Evolutionary conservation across 2,888 invertebrate genomes (phyloP).

Genomic region (Nebria brevicollis): DNA sequence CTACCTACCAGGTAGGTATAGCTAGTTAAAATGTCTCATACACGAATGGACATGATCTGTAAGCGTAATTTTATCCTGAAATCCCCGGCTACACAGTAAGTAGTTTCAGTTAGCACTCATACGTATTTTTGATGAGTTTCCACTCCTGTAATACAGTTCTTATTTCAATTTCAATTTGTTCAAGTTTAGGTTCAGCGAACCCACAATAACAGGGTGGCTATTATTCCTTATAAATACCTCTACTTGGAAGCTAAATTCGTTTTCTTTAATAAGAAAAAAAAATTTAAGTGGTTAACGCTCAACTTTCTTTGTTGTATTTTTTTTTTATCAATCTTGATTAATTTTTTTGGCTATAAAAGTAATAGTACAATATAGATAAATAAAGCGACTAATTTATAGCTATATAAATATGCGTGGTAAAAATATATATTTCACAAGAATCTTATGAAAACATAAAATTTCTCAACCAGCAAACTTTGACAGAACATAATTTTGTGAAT

Average conservation of each 20-base stretch:
- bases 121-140: background rate
- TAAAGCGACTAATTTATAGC: background rate
- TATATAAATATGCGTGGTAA: background rate
- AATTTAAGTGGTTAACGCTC: background rate
- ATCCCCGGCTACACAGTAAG: no score
- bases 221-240: background rate
- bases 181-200: background rate
- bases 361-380: background rate
- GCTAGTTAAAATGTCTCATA: no score
- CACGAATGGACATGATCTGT: no score
- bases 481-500: background rate
- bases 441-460: background rate
- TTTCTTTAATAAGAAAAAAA: background rate
- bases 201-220: background rate
- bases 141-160: background rate
- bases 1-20: no score
- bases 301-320: background rate
- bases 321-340: background rate
- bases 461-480: background rate
- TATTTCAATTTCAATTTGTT: background rate
- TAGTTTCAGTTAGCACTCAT: background rate
- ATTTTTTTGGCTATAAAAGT: background rate
- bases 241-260: background rate
- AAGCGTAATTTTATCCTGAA: no score
- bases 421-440: background rate